phyloP scores from a whole-genome alignment of 2,797 vertebrate species.

The Cynopterus sphinx region DNA sequence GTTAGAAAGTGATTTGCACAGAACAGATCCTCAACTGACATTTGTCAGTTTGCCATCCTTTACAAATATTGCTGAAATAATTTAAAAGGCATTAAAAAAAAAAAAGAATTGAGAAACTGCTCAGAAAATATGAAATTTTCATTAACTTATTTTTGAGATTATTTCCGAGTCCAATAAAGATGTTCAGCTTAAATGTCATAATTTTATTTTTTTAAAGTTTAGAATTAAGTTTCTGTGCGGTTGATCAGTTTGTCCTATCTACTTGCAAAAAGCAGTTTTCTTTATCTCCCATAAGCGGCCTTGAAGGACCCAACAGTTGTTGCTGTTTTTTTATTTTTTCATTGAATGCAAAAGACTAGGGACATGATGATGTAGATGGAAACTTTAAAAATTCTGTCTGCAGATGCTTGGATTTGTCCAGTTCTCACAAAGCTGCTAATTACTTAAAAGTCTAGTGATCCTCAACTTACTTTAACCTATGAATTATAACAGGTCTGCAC shows the following conservation, averaged over 20 bases:
- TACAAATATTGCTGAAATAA: neutral
- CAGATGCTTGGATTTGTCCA: neutral
- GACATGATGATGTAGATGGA: neutral
- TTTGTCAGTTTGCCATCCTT: neutral
- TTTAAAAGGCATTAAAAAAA: constrained; percentile 26
- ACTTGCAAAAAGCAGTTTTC: neutral
- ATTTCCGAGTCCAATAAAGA: neutral
- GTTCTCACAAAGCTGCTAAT: neutral
- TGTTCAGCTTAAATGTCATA: neutral
- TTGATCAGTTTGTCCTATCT: neutral
- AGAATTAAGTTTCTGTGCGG: neutral
- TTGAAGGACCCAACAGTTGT: neutral
- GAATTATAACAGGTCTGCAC: neutral
- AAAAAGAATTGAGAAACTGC: neutral
- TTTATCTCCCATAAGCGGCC: fast-evolving
- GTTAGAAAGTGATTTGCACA: neutral
- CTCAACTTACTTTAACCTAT: neutral
- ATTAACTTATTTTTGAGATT: neutral
- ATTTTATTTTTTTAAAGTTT: neutral
- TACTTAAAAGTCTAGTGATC: neutral
- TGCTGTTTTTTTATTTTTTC: neutral
- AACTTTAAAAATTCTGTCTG: neutral
- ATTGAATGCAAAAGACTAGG: neutral
- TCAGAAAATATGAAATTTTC: constrained; percentile 29
- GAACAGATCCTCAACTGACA: neutral